Conservation (phyloP, 2,113 vertebrate species). For the Platysteira castanea region DNA sequence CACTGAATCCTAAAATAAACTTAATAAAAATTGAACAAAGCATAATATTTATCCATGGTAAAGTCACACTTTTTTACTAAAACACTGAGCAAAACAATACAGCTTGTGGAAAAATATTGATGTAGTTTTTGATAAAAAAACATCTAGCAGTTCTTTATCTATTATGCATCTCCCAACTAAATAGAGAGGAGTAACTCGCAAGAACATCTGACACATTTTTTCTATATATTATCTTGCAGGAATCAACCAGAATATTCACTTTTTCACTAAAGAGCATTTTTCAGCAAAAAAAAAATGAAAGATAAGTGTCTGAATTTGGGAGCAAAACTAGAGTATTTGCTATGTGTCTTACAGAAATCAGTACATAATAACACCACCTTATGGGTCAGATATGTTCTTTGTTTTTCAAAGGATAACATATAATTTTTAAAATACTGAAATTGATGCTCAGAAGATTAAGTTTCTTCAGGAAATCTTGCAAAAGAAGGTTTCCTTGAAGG, state of each 20-base stretch:
- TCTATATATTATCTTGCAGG: neutral
- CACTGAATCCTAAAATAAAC: neutral
- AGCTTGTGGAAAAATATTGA: neutral
- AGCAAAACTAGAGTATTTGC: neutral
- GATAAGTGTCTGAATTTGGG: neutral
- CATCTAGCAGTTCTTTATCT: neutral
- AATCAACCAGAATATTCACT: neutral
- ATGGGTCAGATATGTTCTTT: neutral
- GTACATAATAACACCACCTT: neutral
- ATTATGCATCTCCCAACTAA: neutral
- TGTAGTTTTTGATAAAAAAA: neutral
- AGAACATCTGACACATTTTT: neutral
- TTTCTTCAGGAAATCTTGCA: neutral
- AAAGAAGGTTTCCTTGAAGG: neutral
- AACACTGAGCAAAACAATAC: neutral
- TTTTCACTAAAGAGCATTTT: neutral
- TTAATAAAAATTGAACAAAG: neutral
- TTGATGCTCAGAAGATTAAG: neutral
- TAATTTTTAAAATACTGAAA: neutral
- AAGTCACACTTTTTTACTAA: neutral
- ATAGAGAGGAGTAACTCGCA: neutral
- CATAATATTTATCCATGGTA: neutral
- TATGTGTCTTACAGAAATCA: neutral
- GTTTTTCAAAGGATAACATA: neutral
- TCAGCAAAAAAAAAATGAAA: neutral